Evolutionary conservation across 2,113 vertebrate species (phyloP), one percentile per base, ranked within the genome.

Genomic region (Aplodontia rufa): DNA sequence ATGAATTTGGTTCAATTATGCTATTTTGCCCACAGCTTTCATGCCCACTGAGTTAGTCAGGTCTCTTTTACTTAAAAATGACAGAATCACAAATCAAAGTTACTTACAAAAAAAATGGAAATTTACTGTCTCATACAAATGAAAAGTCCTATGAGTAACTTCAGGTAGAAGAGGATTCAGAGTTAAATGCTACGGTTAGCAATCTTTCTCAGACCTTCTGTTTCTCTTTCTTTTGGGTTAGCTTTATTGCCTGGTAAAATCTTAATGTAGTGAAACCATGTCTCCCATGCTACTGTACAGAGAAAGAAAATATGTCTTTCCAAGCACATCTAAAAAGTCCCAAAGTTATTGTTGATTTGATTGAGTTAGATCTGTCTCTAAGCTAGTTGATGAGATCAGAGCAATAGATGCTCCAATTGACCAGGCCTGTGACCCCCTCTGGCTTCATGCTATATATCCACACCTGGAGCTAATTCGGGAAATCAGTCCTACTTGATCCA

Each of bases 1-100:
- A 28, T 90, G 24, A 93, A 75, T 30, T 60, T 16, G 26, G 62
- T 55, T 71, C 55, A 51, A 1, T 53, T 78, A 60, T 71, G 37
- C 19, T 45, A 3, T 79, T 68, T 58, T 66, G 26, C 71, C 72
- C n/a, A 28, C 16, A 62, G 12, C 40, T 40, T 62, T 87, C 42
- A 76, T 49, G 66, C 64, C 26, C 72, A 78, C 30, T 42, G 60
- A 78, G 22, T 76, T 40, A 68, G 53, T 92, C 32, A 84, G 6
- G 42, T 86, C 6, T 55, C 8, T 60, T 60, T 91, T 78, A 6
- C 71, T 58, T 66, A 6, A 93, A 93, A 62, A 78, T 66, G n/a
- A 89, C 49, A 62, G 22, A 86, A 81, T 47, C 30, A 35, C 24
- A 71, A 45, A 13, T 93, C 8, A 68, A 83, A 92, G 6, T 80